These are phyloP conservation scores for Drosophila cardini DNA, from an alignment of 1,140 invertebrate genomes.

Conservation along the genomic window DNA sequence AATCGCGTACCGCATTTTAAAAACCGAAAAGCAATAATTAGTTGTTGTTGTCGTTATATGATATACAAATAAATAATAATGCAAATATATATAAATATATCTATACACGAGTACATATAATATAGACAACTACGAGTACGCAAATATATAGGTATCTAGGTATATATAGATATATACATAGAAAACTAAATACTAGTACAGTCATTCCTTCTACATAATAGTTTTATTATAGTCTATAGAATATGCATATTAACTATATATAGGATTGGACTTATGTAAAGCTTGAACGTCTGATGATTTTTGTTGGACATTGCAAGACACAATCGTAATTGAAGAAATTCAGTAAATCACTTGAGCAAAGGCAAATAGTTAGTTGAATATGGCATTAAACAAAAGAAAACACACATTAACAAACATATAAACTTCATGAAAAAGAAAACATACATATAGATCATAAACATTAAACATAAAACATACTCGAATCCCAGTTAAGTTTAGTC, in stretches of 20 bases:
- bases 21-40: slow-evolving; percentile 83
- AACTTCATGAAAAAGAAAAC: slow-evolving; percentile 26
- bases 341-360: slow-evolving; percentile 41
- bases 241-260: slow-evolving; percentile 59
- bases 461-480: slow-evolving; percentile 33
- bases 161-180: too few species aligned
- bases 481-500: slow-evolving; percentile 51
- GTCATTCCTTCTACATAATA: slow-evolving; percentile 76
- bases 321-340: slow-evolving; percentile 72
- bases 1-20: slow-evolving; percentile 66
- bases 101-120: slow-evolving; percentile 39
- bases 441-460: slow-evolving; percentile 28
- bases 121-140: slow-evolving; percentile 55
- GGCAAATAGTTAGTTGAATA: slow-evolving; percentile 52
- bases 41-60: slow-evolving; percentile 80
- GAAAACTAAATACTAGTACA: slow-evolving; percentile 48
- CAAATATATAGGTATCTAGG: slow-evolving; percentile 44
- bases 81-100: slow-evolving; percentile 28
- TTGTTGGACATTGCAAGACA: slow-evolving; percentile 82
- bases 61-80: slow-evolving; percentile 56
- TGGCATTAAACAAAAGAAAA: slow-evolving; percentile 27
- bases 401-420: slow-evolving; percentile 40
- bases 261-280: slow-evolving; percentile 75
- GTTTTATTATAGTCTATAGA: slow-evolving; percentile 43
- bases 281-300: slow-evolving; percentile 76